Base-by-base conservation (phyloP, 1,140 invertebrate species). In the Condylostylus longicornis region DNA sequence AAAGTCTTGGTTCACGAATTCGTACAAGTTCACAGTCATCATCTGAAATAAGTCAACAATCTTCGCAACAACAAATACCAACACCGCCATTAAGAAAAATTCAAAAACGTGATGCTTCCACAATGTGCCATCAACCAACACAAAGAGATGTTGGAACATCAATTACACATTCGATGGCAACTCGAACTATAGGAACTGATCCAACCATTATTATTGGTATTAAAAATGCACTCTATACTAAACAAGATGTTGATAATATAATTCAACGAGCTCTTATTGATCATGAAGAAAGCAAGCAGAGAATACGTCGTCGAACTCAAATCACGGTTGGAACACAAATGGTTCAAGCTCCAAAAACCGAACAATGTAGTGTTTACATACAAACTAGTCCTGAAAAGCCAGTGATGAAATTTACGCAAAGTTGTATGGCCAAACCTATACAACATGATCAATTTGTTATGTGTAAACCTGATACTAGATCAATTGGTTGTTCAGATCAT, bases 81-180 rank as follows among this genome's bases (percentile, higher is more conserved):
- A n/a, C 27, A 42, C 39, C 32, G 39, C 41, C 41, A 17, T 47
- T 54, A 4, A 44, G 34, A 43, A 42, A 15, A 32, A 48, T 44
- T 38, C 56, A 42, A 40, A 47, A 62, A 10, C 54, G 69, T 44
- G 80, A 82, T 61, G 74, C 76, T 15, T 75, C 73, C 17, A 73
- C 77, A 0, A 75, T 73, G 45, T 80, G 76, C 46, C 64, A 42
- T 5, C 34, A 33, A 32, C 32, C 49, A 25, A 58, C 55, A 4
- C 44, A 58, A 8, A 35, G 42, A 32, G 49, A 47, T 10, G 47
- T 45, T 7, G 50, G 51, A 5, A 48, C 51, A 20, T 29, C 42
- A 1, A 28, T 41, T 10, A 15, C 35, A 1, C 38, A 6, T 7
- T 5, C 21, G 8, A 32, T 48, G 15, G 1, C 42, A 2, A n/a